Base-by-base conservation (phyloP, 2,888 invertebrate genomes). In the Sepiola atlantica region DNA sequence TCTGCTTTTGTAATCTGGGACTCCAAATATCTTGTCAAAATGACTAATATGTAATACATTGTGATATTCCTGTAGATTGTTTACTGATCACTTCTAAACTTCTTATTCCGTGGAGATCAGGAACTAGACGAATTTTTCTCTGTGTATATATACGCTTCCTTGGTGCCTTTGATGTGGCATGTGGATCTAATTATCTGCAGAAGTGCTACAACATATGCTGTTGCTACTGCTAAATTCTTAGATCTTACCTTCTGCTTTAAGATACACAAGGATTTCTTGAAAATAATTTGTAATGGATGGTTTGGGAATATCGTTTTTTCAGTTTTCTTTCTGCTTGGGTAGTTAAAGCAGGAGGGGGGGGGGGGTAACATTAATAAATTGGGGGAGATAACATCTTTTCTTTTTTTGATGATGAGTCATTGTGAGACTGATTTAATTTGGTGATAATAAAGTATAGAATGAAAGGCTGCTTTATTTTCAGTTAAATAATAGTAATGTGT, bases 1-100 rank as follows among this genome's bases (percentile, higher is more conserved):
- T 77, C 77, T 77, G 77, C 77, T 77, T 77, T 77, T 77, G 77
- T 77, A 77, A 77, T 77, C 77, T 77, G 77, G n/a, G n/a, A 77
- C 77, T n/a, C 14, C 12, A 77, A 77, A 77, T 77, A n/a, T 77
- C n/a, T n/a, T 77, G n/a, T 77, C 77, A 77, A 77, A 77, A 77
- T 77, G 77, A 77, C 77, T 77, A 77, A 77, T 77, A 77, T 77
- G 77, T n/a, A 77, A 77, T 77, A 77, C 32, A 77, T 77, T 77
- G 77, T 77, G 77, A 77, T 61, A 61, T 77, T 77, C 77, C 77
- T 77, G 77, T 77, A 77, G n/a, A 77, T 77, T 77, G 77, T 77
- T 77, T 77, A 77, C 77, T 77, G 77, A 77, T 77, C 77, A 77
- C 77, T 77, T 77, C 77, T 77, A 77, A 77, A 77, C 77, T 77